Evolutionary conservation across 2,888 invertebrate genomes (phyloP).

Genomic region (Melipona beecheii): DNA sequence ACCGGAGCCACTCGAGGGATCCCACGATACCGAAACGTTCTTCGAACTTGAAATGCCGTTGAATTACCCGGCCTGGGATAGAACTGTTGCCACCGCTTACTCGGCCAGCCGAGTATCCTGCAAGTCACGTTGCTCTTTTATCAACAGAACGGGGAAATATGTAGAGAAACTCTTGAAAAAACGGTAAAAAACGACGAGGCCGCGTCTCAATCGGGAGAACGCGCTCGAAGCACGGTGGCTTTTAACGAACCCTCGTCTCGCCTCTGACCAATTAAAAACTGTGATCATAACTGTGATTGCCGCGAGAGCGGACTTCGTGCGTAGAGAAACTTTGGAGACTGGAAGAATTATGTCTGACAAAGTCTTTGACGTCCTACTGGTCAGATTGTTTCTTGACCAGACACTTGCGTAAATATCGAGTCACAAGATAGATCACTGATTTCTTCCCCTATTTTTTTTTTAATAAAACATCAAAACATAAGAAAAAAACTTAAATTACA

Average conservation of each 20-base stretch:
- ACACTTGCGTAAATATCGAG: too few relatives aligned
- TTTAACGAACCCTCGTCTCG: not conserved
- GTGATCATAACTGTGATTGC: not conserved
- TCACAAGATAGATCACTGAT: not conserved
- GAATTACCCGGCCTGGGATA: not conserved
- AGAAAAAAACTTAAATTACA: too few relatives aligned
- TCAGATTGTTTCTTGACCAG: not conserved
- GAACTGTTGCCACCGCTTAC: conserved; percentile 6
- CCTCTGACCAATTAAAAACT: conserved; percentile 4
- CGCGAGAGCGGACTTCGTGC: not conserved
- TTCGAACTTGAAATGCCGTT: not conserved
- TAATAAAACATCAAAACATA: too few relatives aligned
- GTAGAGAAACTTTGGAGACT: too few relatives aligned
- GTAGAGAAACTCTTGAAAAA: conserved; percentile 5
- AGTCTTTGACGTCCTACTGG: not conserved
- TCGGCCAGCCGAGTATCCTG: conserved; percentile 4
- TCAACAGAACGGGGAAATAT: conserved; percentile 1
- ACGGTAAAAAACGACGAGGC: not conserved
- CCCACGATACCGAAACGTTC: conserved; percentile 11
- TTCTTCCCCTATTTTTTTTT: too few relatives aligned
- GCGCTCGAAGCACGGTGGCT: not conserved
- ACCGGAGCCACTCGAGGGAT: conserved; percentile 1
- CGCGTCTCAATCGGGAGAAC: too few relatives aligned
- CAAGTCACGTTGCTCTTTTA: conserved; percentile 25
- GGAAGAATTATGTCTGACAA: not conserved